A percentile compares a stretch with the other conserved stretches of the same genome.
These are phyloP conservation scores for Ariolimax columbianus DNA, from an alignment of 2,888 invertebrate species.

Conservation along the genomic window DNA sequence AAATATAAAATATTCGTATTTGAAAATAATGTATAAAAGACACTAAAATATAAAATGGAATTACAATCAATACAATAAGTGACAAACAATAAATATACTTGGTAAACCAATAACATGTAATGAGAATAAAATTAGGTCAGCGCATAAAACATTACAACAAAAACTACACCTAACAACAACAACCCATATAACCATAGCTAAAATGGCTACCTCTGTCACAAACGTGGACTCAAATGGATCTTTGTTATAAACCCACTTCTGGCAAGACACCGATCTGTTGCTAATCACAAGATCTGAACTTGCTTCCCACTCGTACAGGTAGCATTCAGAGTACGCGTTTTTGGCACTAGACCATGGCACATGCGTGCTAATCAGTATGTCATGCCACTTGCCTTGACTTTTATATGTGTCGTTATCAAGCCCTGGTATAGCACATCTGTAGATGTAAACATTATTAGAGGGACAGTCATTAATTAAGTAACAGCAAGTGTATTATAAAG, in stretches of 20 bases:
- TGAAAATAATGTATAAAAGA: too few relatives aligned
- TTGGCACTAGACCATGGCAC: conserved; percentile 48
- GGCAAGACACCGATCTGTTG: conserved; percentile 42
- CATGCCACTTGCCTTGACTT: conserved; percentile 34
- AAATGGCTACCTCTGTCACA: conserved; percentile 50
- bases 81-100: too few relatives aligned
- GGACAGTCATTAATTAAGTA: too few relatives aligned
- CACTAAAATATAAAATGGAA: too few relatives aligned
- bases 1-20: too few relatives aligned
- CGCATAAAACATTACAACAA: too few relatives aligned
- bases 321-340: conserved; percentile 26
- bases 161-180: too few relatives aligned
- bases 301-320: background rate
- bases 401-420: conserved; percentile 53
- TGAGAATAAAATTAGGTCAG: too few relatives aligned
- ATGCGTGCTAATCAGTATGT: conserved; percentile 37
- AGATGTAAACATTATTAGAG: background rate
- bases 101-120: too few relatives aligned
- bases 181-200: too few relatives aligned
- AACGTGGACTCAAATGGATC: conserved; percentile 47
- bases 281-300: background rate
- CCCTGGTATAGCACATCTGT: conserved; percentile 51
- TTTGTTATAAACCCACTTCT: conserved; percentile 52
- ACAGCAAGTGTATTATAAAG: too few relatives aligned
- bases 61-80: too few relatives aligned